A percentile compares a stretch with the other conserved stretches of the same genome.
phyloP scores from a whole-genome alignment of 2,113 vertebrate species.

The Delphinus delphis region DNA sequence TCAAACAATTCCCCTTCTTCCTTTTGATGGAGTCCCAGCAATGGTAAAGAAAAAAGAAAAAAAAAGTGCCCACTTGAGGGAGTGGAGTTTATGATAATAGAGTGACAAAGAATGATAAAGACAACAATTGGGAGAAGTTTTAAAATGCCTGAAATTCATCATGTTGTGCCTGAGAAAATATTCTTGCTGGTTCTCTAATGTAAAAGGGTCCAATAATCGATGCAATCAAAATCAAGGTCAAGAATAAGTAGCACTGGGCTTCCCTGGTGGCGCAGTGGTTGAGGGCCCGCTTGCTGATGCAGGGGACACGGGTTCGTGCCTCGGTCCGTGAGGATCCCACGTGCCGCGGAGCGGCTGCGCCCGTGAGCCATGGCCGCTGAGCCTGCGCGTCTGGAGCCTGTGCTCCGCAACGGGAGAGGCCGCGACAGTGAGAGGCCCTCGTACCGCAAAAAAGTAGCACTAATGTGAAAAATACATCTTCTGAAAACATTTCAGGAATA shows the following conservation, averaged over 20 bases:
- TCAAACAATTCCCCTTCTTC: not conserved
- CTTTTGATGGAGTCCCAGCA: not conserved
- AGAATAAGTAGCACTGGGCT: not conserved
- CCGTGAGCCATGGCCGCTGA: too few species aligned
- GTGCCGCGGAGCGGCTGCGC: too few species aligned
- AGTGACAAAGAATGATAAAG: not conserved
- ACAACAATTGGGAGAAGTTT: not conserved
- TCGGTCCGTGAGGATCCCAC: too few species aligned
- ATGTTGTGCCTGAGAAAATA: not conserved
- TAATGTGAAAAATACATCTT: not conserved
- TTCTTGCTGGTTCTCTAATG: not conserved
- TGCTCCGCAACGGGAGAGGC: too few species aligned
- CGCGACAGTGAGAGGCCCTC: too few species aligned
- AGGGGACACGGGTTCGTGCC: too few species aligned
- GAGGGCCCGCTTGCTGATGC: too few species aligned
- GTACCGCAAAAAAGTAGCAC: too few species aligned
- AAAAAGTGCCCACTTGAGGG: not conserved
- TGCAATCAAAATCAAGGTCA: not conserved
- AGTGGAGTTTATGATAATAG: not conserved
- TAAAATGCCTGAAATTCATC: not conserved
- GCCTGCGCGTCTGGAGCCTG: too few species aligned
- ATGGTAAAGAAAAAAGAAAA: not conserved
- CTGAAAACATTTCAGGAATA: not conserved
- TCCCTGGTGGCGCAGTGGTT: too few species aligned
- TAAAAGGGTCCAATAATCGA: not conserved